Base-by-base conservation (phyloP, 2,113 vertebrate genomes). In the Reinhardtius hippoglossoides region DNA sequence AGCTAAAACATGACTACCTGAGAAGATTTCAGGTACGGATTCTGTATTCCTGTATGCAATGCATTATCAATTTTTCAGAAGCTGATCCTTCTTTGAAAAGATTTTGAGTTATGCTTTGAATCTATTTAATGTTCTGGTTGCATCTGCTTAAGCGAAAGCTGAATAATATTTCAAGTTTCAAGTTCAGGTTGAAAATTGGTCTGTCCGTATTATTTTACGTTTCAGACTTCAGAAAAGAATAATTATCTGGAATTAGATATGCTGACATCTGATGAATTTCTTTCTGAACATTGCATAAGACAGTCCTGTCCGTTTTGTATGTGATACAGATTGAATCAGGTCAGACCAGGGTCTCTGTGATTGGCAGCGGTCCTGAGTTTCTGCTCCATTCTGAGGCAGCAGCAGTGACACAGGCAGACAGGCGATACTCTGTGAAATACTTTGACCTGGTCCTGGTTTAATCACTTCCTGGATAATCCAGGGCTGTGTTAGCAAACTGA, bases 161-260 rank as follows among this genome's bases (percentile, higher is more conserved):
- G 61, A 70, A 73, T 69, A 56, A 52, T 74, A 77, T 71, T 78
- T 70, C 55, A 63, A 50, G 37, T 48, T 16, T 84, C 67, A 64
- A 27, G 13, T 64, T 73, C 46, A 50, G 46, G 16, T 50, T 50
- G 7, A 18, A 50, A 9, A 50, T 50, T 54, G 48, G 52, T 74
- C 37, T 18, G 56, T 21, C 56, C 57, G 3, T 20, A 23, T 21
- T 67, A n/a, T 21, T 54, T 76, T 31, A 67, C 35, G 3, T 48
- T 40, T n/a, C 50, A 58, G 26, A 21, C 9, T 50, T 73, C 1
- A 26, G 37, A 46, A 54, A 65, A 58, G 50, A 74, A 55, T 55
- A 66, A 72, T 69, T 69, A 54, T 66, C 46, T 76, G 50, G 27
- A 78, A 76, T 61, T 70, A 23, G 70, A 71, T 59, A 62, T 42